phyloP scores from a whole-genome alignment of 2,888 invertebrate species.

The Octonoba sinensis region DNA sequence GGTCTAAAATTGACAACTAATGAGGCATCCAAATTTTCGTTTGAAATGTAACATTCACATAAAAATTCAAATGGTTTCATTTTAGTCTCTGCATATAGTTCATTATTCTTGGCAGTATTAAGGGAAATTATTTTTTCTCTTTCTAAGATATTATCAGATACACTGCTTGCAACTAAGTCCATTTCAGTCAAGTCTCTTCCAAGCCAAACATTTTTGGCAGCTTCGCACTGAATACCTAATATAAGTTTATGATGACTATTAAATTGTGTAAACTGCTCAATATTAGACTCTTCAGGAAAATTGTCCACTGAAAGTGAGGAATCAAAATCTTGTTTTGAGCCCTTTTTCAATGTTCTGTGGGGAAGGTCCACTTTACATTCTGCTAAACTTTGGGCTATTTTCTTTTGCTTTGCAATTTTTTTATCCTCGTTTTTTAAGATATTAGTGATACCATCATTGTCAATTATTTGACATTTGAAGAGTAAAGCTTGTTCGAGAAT shows the following conservation, averaged over 20 bases:
- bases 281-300: not conserved
- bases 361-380: not conserved
- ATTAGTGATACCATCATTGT: not conserved
- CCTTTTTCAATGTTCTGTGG: not conserved
- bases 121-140: slow-evolving; percentile 37
- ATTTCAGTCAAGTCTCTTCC: slow-evolving; percentile 23
- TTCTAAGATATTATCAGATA: slow-evolving; percentile 11
- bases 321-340: not conserved
- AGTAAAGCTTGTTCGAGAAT: slow-evolving; percentile 34
- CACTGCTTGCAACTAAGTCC: not conserved
- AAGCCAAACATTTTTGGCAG: slow-evolving; percentile 34
- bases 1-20: slow-evolving; percentile 40
- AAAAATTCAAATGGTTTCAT: slow-evolving; percentile 33
- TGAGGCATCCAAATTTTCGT: not conserved
- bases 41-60: slow-evolving; percentile 29
- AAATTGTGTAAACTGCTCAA: slow-evolving; percentile 26
- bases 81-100: slow-evolving; percentile 9
- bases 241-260: slow-evolving; percentile 24
- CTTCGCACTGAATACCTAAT: slow-evolving; percentile 22
- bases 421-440: slow-evolving; percentile 27
- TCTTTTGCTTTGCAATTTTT: not conserved
- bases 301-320: too few species aligned
- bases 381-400: not conserved
- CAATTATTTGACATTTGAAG: slow-evolving; percentile 22
- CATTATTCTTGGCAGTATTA: slow-evolving; percentile 7